A percentile compares a stretch with the other conserved stretches of the same genome.
Evolutionary conservation across 2,113 vertebrate genomes (phyloP).

Genomic region (Hippopotamus amphibius): DNA sequence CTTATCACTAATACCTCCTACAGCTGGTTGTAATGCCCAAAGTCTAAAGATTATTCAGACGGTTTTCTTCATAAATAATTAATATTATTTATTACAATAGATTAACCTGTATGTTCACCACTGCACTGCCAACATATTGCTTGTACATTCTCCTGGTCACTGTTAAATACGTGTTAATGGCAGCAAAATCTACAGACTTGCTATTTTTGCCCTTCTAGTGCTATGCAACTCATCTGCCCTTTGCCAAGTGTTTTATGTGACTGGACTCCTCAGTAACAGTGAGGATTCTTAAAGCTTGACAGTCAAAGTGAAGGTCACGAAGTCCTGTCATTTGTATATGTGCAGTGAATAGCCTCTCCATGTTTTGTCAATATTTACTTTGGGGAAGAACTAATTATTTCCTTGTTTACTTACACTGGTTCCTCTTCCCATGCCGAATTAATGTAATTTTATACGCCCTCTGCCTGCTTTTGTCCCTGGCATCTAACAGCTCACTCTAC

Average conservation of each 20-base stretch:
- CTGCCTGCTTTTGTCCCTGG: conserved; percentile 4
- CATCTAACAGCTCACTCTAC: neutral
- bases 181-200: conserved; percentile 19
- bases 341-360: conserved; percentile 43
- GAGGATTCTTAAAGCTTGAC: neutral
- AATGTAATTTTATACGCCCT: conserved; percentile 35
- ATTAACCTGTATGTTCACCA: neutral
- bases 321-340: conserved; percentile 52
- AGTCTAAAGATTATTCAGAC: neutral
- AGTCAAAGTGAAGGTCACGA: conserved; percentile 62
- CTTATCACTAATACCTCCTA: neutral
- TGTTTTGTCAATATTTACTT: conserved; percentile 81
- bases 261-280: conserved; percentile 15
- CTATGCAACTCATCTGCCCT: neutral
- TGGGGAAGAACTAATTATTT: conserved; percentile 78
- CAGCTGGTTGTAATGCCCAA: neutral
- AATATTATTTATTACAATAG: neutral
- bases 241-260: conserved; percentile 48
- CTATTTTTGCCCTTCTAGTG: neutral
- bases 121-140: neutral
- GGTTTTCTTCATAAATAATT: conserved; percentile 11
- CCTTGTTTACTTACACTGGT: conserved; percentile 74
- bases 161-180: neutral
- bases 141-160: neutral
- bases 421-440: conserved; percentile 59